Evolutionary conservation across 92 coral and sea anemone species (phyloP).

Genomic region (Heteractis magnifica): DNA sequence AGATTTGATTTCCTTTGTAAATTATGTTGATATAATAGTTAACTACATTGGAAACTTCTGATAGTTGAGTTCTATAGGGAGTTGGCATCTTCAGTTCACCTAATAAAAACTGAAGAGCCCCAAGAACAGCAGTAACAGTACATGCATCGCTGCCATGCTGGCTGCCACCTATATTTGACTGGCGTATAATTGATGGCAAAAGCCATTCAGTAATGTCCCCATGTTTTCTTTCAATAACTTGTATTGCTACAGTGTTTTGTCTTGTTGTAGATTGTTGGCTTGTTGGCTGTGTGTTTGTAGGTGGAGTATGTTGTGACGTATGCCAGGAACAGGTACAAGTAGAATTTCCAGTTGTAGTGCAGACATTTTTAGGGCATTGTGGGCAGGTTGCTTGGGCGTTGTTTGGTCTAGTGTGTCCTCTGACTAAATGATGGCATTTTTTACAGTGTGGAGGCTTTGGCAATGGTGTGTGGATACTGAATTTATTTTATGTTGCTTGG

Average conservation of each 20-base stretch:
- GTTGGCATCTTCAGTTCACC: conserved; percentile 14
- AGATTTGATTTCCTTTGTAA: conserved; percentile 35
- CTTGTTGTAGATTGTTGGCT: neutral
- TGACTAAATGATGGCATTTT: conserved; percentile 12
- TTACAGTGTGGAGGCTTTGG: conserved; percentile 18
- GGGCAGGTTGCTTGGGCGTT: neutral
- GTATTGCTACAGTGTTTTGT: neutral
- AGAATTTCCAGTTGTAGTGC: neutral
- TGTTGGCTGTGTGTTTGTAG: neutral
- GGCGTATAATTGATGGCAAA: neutral
- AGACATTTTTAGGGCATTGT: neutral
- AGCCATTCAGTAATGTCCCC: conserved; percentile 4
- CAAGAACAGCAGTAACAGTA: conserved; percentile 37
- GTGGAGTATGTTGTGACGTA: conserved; percentile 2
- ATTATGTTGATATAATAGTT: conserved; percentile 10
- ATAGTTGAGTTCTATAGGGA: conserved; percentile 8
- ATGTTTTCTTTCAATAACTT: neutral
- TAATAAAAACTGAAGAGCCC: conserved; percentile 27
- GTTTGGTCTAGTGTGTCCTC: conserved; percentile 11
- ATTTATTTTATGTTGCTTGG: neutral
- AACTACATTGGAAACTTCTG: conserved; percentile 9
- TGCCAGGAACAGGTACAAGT: conserved; percentile 5
- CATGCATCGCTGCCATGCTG: conserved; percentile 30
- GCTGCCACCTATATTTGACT: conserved; percentile 13
- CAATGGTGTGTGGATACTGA: neutral